phyloP scores from a whole-genome alignment of 2,888 invertebrate species.

The Dorcus parallelipipedus region DNA sequence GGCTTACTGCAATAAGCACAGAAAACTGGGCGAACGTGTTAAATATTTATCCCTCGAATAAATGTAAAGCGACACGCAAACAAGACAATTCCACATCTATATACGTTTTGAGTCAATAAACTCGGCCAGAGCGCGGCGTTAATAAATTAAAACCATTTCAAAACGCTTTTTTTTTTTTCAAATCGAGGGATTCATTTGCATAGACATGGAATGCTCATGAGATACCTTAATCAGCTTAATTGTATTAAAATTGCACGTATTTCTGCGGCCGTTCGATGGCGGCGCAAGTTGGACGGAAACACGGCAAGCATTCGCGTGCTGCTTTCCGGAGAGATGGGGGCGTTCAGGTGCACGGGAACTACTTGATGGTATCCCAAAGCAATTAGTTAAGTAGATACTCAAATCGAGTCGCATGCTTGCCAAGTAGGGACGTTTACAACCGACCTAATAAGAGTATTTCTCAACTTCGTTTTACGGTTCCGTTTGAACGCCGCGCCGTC shows the following conservation, averaged over 20 bases:
- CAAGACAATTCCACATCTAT: conserved; percentile 1
- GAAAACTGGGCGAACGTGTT: no score
- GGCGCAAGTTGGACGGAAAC: not conserved
- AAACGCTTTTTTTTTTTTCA: conserved; percentile 5
- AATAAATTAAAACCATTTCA: conserved; percentile 1
- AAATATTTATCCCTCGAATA: not conserved
- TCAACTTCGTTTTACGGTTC: conserved; percentile 1
- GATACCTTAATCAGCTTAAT: conserved; percentile 28
- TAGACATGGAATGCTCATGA: conserved; percentile 18
- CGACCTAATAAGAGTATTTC: conserved; percentile 11
- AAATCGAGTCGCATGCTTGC: conserved; percentile 28
- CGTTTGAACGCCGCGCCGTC: not conserved
- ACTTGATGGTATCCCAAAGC: conserved; percentile 20
- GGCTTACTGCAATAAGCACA: no score
- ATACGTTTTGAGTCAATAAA: not conserved
- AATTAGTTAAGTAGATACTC: conserved; percentile 35
- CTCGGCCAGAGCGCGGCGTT: not conserved
- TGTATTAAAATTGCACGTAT: conserved; percentile 22
- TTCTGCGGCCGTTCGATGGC: not conserved
- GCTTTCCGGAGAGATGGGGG: not conserved
- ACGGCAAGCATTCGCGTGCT: not conserved
- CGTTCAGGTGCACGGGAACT: not conserved
- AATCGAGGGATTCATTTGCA: conserved; percentile 20
- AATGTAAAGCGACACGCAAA: conserved; percentile 10
- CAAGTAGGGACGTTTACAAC: conserved; percentile 26